A percentile compares a stretch with the other conserved stretches of the same genome.
Evolutionary conservation across 2,113 vertebrate genomes (phyloP).

Genomic region (Pyrgilauda ruficollis): DNA sequence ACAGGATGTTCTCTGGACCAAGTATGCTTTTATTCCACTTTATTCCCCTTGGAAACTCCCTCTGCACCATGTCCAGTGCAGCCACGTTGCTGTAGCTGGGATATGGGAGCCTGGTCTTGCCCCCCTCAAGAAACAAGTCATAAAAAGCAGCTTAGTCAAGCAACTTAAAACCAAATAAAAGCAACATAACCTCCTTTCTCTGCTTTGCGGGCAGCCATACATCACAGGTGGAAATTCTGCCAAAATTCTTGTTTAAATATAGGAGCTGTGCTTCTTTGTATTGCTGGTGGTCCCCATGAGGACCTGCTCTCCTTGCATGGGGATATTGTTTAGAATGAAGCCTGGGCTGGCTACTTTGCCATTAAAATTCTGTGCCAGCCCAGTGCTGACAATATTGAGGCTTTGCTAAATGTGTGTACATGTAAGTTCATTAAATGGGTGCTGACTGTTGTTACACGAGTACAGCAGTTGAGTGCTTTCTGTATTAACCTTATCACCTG

Average conservation of each 20-base stretch:
- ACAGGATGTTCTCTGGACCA: not conserved
- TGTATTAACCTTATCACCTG: conserved; percentile 74
- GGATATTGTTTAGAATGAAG: conserved; percentile 34
- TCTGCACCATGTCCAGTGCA: not conserved
- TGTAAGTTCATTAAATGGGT: conserved; percentile 44
- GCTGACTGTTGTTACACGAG: conserved; percentile 49
- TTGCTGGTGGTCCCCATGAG: not conserved
- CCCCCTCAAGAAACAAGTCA: not conserved
- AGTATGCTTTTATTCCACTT: conserved; percentile 11
- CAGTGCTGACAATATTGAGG: not conserved
- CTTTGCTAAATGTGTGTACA: conserved; percentile 58
- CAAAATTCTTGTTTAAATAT: conserved; percentile 53
- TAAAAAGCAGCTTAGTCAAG: conserved; percentile 63
- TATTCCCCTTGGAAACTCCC: not conserved
- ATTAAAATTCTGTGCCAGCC: conserved; percentile 53
- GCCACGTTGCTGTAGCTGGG: not conserved
- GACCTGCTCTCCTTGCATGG: conserved; percentile 11
- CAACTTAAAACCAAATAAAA: conserved; percentile 60
- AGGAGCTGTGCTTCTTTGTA: not conserved
- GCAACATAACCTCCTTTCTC: conserved; percentile 50
- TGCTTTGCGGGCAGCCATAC: conserved; percentile 35
- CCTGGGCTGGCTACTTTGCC: not conserved
- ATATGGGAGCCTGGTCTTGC: not conserved
- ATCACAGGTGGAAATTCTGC: conserved; percentile 25
- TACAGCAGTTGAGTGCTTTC: conserved; percentile 67